Evolutionary conservation across 2,888 invertebrate genomes (phyloP).

Genomic region (Dynastes grantii): DNA sequence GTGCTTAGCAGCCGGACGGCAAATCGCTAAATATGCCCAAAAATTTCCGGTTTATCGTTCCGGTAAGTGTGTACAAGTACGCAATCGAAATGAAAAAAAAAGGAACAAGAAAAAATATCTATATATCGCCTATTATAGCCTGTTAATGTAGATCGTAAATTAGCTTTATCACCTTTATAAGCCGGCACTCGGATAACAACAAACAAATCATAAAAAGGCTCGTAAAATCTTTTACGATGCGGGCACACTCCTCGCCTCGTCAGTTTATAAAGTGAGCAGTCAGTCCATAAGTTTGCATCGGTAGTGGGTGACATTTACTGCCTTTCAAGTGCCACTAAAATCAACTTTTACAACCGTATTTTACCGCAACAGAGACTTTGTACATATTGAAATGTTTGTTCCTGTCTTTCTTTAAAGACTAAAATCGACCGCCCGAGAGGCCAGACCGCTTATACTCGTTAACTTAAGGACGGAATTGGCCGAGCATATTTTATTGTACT

Average conservation of each 20-base stretch:
- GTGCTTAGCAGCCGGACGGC: not conserved
- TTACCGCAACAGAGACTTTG: conserved; percentile 60
- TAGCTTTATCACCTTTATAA: conserved; percentile 49
- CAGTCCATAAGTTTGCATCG: conserved; percentile 65
- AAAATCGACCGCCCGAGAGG: conserved; percentile 46
- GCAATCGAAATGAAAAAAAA: not conserved
- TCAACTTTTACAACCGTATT: conserved; percentile 72
- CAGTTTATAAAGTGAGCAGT: conserved; percentile 64
- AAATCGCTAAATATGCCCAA: not conserved
- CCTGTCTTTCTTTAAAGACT: conserved; percentile 50
- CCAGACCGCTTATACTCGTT: conserved; percentile 52
- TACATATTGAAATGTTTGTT: conserved; percentile 61
- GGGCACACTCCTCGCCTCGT: conserved; percentile 59
- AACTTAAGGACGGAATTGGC: conserved; percentile 63
- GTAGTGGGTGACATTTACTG: conserved; percentile 74
- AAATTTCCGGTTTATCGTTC: conserved; percentile 12
- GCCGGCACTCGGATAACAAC: conserved; percentile 53
- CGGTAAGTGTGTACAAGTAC: conserved; percentile 13
- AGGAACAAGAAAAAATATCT: conserved; percentile 10
- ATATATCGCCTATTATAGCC: conserved; percentile 28
- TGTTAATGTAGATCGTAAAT: conserved; percentile 41
- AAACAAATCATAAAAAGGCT: conserved; percentile 59
- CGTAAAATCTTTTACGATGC: conserved; percentile 63
- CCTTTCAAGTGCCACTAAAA: conserved; percentile 76
- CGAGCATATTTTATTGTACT: conserved; percentile 67